phyloP scores from a whole-genome alignment of 2,888 invertebrate genomes.

The Stenodera caucasica region DNA sequence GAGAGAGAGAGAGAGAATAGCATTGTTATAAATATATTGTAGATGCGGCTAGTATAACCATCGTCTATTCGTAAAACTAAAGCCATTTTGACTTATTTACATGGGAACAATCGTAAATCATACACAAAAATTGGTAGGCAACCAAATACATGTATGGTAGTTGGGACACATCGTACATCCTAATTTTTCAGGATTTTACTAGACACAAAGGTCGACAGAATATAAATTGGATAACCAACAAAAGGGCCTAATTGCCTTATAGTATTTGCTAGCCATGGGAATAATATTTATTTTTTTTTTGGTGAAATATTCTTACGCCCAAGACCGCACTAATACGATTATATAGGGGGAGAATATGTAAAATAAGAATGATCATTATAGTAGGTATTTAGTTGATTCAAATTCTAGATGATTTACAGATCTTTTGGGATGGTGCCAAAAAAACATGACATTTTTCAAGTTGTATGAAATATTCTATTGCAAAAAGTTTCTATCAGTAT shows the following conservation, averaged over 20 bases:
- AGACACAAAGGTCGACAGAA: not conserved
- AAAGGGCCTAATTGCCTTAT: not conserved
- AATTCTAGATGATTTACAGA: not conserved
- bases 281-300: not conserved
- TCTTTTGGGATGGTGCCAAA: not conserved
- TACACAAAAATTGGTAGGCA: constrained; percentile 9
- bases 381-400: not conserved
- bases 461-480: not conserved
- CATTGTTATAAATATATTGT: too few species aligned
- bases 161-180: constrained; percentile 5
- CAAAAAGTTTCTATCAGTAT: not conserved
- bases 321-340: not conserved
- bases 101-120: constrained; percentile 21
- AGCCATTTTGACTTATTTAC: constrained; percentile 17
- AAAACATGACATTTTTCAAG: not conserved
- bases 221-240: not conserved
- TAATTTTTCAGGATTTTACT: constrained; percentile 13
- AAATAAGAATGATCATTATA: not conserved
- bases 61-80: not conserved
- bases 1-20: not conserved
- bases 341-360: not conserved
- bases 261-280: not conserved
- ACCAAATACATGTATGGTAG: not conserved
- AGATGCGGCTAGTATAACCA: not conserved
- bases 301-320: not conserved